Evolutionary conservation across 2,888 invertebrate species (phyloP).

Genomic region (Nephrotoma guestfalica): DNA sequence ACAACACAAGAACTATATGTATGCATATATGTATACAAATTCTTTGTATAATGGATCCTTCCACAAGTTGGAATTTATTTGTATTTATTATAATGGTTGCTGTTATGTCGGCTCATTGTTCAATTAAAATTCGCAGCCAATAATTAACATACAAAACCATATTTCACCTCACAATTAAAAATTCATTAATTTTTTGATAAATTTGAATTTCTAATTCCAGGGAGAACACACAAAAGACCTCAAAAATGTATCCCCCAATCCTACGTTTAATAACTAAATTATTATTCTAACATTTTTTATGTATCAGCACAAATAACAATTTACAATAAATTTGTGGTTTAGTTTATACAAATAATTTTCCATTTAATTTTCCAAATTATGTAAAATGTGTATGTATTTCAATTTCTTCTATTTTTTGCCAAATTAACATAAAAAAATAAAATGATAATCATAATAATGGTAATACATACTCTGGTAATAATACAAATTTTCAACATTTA

Average conservation of each 20-base stretch:
- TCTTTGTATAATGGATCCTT: background rate
- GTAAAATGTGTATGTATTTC: background rate
- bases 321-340: background rate
- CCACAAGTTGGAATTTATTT: background rate
- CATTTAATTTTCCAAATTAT: background rate
- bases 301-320: background rate
- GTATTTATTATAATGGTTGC: no score
- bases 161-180: background rate
- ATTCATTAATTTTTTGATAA: background rate
- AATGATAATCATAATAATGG: background rate
- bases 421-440: background rate
- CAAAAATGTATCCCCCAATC: background rate
- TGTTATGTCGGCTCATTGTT: background rate
- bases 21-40: background rate
- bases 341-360: background rate
- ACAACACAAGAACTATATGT: background rate
- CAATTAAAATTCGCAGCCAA: no score
- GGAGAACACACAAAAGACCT: background rate
- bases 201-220: background rate
- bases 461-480: background rate
- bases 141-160: background rate
- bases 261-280: background rate
- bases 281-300: background rate
- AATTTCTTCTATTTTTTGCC: background rate
- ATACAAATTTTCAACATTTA: background rate